Evolutionary conservation across 2,888 invertebrate species (phyloP).

Genomic region (Apodemia mormo): DNA sequence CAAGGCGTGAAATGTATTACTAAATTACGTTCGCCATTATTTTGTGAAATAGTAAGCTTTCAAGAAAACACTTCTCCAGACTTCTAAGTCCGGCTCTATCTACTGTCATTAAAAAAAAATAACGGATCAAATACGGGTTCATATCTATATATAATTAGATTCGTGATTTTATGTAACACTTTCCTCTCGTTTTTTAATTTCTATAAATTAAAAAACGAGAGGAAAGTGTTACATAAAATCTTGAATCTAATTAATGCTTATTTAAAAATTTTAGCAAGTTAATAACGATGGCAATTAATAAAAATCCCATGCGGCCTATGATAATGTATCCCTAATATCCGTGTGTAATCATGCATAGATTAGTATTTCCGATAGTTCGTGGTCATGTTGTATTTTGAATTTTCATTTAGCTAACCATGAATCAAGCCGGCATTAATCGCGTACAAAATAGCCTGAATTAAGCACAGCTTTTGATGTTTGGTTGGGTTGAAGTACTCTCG

Average conservation of each 20-base stretch:
- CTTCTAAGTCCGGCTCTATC: too few relatives aligned
- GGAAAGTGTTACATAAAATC: too few relatives aligned
- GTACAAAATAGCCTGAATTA: constrained; percentile 24
- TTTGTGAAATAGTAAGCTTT: too few relatives aligned
- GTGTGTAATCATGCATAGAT: constrained; percentile 22
- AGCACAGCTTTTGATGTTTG: constrained; percentile 22
- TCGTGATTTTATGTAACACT: too few relatives aligned
- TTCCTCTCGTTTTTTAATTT: too few relatives aligned
- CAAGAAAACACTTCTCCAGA: too few relatives aligned
- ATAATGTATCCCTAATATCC: constrained; percentile 15
- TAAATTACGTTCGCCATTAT: too few relatives aligned
- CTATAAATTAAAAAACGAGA: too few relatives aligned
- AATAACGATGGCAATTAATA: not conserved
- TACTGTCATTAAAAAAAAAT: too few relatives aligned
- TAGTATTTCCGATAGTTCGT: constrained; percentile 17
- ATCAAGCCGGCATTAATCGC: constrained; percentile 25
- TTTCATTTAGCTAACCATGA: constrained; percentile 26
- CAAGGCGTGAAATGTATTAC: too few relatives aligned
- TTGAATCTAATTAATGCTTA: not conserved
- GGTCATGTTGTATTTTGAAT: constrained; percentile 24
- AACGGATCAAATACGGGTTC: too few relatives aligned
- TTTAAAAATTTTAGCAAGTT: not conserved
- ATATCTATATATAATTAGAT: too few relatives aligned
- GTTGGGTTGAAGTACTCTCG: constrained; percentile 9
- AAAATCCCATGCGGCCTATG: constrained; percentile 1